Evolutionary conservation across 53 echinoderm and acorn worm genomes (phyloP).

Genomic region (Mesocentrotus franciscanus): DNA sequence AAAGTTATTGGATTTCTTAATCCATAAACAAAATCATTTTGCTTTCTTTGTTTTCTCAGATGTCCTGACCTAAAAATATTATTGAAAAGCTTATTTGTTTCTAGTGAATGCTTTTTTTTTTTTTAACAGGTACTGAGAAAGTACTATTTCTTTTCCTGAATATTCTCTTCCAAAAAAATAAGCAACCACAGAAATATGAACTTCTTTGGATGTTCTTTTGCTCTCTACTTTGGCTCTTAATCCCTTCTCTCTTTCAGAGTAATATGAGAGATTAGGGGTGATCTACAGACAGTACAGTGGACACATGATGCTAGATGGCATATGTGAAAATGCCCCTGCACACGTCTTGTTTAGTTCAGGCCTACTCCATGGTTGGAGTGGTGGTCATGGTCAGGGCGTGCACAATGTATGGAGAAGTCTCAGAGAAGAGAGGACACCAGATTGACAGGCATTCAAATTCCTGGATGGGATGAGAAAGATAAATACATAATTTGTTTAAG

Average conservation of each 20-base stretch:
- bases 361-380: constrained; percentile 9
- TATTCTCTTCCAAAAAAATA: neutral
- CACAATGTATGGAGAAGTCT: neutral
- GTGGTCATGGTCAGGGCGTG: neutral
- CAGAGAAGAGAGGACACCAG: neutral
- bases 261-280: neutral
- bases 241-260: neutral
- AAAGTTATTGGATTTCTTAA: constrained; percentile 35
- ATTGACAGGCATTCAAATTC: constrained; percentile 7
- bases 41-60: neutral
- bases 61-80: neutral
- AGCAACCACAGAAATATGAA: neutral
- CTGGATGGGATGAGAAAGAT: constrained; percentile 24
- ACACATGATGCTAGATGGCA: constrained; percentile 60
- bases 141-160: neutral
- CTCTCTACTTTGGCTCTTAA: neutral
- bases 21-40: constrained; percentile 21
- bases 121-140: neutral
- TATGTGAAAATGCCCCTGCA: constrained; percentile 62
- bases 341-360: neutral
- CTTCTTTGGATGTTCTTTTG: neutral
- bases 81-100: neutral
- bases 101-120: neutral
- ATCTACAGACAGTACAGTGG: neutral
- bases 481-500: neutral